Percentiles rank a stretch among this genome's conserved stretches.
Conservation (phyloP, 2,113 vertebrate genomes). For the Mystacornis crossleyi region DNA sequence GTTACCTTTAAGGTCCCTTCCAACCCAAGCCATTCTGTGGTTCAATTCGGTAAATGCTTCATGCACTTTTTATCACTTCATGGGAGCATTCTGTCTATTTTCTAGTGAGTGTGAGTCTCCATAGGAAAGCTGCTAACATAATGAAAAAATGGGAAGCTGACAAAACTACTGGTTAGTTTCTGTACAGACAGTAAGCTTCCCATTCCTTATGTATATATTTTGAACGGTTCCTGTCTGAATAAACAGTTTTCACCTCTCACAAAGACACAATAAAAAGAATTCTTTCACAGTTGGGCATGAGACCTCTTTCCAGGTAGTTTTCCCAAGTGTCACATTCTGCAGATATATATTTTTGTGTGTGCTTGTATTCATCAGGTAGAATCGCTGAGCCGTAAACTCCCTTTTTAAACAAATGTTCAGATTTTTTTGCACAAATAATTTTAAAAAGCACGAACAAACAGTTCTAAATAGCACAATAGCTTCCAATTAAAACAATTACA, state of each 20-base stretch:
- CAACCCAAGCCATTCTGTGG: neutral
- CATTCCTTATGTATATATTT: neutral
- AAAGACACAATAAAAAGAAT: neutral
- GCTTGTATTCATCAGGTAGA: neutral
- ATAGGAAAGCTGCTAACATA: neutral
- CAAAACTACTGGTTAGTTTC: neutral
- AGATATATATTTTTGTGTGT: neutral
- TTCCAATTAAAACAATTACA: constrained; percentile 28
- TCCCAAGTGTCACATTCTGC: neutral
- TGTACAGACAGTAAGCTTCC: neutral
- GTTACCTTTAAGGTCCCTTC: neutral
- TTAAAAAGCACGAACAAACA: neutral
- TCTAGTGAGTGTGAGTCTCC: neutral
- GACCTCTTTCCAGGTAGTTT: neutral
- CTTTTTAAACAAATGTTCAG: neutral
- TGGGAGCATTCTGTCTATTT: neutral
- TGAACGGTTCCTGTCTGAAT: neutral
- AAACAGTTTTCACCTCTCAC: neutral
- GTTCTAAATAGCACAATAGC: neutral
- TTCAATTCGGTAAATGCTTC: neutral
- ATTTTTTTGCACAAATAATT: neutral
- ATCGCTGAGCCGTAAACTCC: neutral
- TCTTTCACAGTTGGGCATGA: neutral
- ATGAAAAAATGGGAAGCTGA: neutral
- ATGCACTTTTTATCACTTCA: neutral